phyloP scores from a whole-genome alignment of 2,797 vertebrate genomes.

The Denticeps clupeoides region DNA sequence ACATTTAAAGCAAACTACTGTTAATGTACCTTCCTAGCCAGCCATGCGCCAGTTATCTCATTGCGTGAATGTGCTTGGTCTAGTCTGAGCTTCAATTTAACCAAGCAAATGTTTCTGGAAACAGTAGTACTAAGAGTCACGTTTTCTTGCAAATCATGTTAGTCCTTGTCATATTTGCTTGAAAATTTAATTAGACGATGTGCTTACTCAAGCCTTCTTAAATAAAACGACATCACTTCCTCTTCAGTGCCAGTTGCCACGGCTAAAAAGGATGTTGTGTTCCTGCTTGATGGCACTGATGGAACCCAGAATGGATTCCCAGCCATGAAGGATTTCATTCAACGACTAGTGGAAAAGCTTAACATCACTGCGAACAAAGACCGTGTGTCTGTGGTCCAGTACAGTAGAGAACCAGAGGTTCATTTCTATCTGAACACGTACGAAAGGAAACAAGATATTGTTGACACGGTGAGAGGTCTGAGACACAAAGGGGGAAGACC shows the following conservation, averaged over 20 bases:
- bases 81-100: too few species aligned
- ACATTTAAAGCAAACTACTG: too few species aligned
- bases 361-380: constrained; percentile 44
- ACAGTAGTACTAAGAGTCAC: too few species aligned
- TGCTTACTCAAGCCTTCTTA: constrained; percentile 55
- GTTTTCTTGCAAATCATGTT: constrained; percentile 39
- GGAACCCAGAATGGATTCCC: constrained; percentile 40
- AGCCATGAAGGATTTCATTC: constrained; percentile 44
- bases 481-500: constrained; percentile 46
- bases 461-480: constrained; percentile 26
- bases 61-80: too few species aligned
- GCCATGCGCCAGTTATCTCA: too few species aligned
- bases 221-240: constrained; percentile 13
- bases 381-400: constrained; percentile 50
- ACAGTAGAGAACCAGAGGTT: constrained; percentile 38
- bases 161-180: too few species aligned
- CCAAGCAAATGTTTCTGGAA: too few species aligned
- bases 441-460: constrained; percentile 35
- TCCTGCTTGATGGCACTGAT: constrained; percentile 57
- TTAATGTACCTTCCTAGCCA: too few species aligned
- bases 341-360: constrained; percentile 42
- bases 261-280: constrained; percentile 42
- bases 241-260: constrained; percentile 3
- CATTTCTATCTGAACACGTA: constrained; percentile 50
- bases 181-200: too few species aligned